Evolutionary conservation across 2,797 vertebrate genomes (phyloP).

Genomic region (Xenopus petersii): DNA sequence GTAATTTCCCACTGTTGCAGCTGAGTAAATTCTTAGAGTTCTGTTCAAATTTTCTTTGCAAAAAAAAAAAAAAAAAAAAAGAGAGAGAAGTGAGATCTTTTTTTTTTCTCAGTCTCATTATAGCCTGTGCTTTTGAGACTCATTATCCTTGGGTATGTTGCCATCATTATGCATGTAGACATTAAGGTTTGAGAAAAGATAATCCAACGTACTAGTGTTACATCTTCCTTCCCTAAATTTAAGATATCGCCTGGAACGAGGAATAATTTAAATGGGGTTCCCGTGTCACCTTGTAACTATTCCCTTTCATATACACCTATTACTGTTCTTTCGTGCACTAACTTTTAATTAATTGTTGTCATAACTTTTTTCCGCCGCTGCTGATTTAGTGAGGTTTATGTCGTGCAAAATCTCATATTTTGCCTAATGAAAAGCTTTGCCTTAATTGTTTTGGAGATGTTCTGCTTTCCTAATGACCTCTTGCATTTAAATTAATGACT

Average conservation of each 20-base stretch:
- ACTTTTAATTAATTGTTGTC: constrained; percentile 38
- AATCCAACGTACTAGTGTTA: constrained; percentile 7
- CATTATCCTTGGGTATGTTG: constrained; percentile 40
- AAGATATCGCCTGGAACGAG: neutral
- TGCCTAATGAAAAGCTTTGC: constrained; percentile 33
- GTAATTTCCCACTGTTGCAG: too few relatives aligned
- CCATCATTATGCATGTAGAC: constrained; percentile 39
- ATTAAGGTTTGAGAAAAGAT: constrained; percentile 28
- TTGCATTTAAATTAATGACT: constrained; percentile 40
- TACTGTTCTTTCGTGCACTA: neutral
- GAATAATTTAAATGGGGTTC: constrained; percentile 13
- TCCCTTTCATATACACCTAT: constrained; percentile 8
- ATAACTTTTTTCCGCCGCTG: neutral
- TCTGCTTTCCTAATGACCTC: constrained; percentile 33
- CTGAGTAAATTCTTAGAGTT: neutral
- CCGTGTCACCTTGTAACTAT: constrained; percentile 6
- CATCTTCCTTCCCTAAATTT: constrained; percentile 30
- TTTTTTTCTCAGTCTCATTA: constrained; percentile 39
- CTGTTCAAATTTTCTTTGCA: constrained; percentile 13
- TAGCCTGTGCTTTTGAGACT: constrained; percentile 34
- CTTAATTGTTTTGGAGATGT: constrained; percentile 46
- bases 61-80: too few relatives aligned
- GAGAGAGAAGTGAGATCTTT: neutral
- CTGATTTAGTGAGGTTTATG: constrained; percentile 29
- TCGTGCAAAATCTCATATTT: constrained; percentile 24